Base-by-base conservation (phyloP, 2,888 invertebrate genomes). In the Megastigmus dorsalis region DNA sequence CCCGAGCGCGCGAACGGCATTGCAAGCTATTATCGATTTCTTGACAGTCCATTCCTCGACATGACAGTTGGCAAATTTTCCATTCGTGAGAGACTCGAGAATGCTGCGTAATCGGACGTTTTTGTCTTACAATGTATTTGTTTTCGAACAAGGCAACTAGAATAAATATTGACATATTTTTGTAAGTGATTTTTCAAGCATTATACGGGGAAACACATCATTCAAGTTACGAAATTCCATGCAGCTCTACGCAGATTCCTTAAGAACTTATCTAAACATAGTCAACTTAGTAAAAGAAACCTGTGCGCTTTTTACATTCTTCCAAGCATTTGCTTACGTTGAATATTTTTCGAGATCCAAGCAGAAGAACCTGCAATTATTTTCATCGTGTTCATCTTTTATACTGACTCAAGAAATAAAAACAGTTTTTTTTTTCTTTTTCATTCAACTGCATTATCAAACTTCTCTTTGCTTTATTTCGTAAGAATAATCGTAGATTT, bases 361-460 rank as follows among this genome's bases (percentile, higher is more conserved):
- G 83, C 75, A 82, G 84, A 80, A 83, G 78, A 79, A 85, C 84
- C 85, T 85, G 85, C 78, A 85, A 85, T 85, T 80, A 84, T 84
- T 83, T 76, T 75, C 79, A 63, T 50, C 26, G 26, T 63, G 26
- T 63, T 63, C 15, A 63, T 50, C 9, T 50, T 52, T 50, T 50
- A n/a, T 63, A 36, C 50, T 38, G 9, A 23, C 13, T 15, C 6
- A 50, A n/a, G 3, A 50, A 50, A 26, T 59, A 43, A 13, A 18
- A 33, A 50, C 18, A 23, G 7, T 50, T 50, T 26, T 50, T 28
- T 23, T 36, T 55, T 9, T 36, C 36, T 36, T 36, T 55, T 23
- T 38, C 30, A 2, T 52, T 52, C 7, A 13, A 28, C n/a, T 28
- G n/a, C n/a, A n/a, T 30, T n/a, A 5, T 3, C 4, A 55, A 36